Evolutionary conservation across 1,140 invertebrate species (phyloP).

Genomic region (Ceratoteleas bidentatus): DNA sequence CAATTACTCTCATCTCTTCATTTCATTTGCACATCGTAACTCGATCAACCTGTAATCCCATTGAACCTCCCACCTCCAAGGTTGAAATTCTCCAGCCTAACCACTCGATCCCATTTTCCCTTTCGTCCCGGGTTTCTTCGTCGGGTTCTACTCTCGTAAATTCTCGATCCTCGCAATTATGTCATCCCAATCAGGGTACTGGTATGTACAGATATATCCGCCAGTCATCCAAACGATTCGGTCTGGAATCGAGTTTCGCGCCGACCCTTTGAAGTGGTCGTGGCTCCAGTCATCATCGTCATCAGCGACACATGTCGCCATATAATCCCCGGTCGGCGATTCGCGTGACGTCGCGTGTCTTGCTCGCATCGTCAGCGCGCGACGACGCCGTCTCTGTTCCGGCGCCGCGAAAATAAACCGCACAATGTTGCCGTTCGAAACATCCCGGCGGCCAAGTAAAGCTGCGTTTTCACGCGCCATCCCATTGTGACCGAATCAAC

Average conservation of each 20-base stretch:
- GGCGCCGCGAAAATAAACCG: conserved; percentile 72
- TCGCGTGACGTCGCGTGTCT: conserved; percentile 16
- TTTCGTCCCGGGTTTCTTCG: too few relatives aligned
- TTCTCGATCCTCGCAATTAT: neutral
- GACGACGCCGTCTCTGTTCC: conserved; percentile 28
- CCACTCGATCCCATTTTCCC: too few relatives aligned
- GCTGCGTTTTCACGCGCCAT: conserved; percentile 28
- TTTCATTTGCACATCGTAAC: too few relatives aligned
- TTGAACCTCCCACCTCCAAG: too few relatives aligned
- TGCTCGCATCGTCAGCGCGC: conserved; percentile 42
- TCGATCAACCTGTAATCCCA: too few relatives aligned
- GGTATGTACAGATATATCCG: too few relatives aligned
- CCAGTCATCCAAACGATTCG: neutral
- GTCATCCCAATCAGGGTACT: neutral
- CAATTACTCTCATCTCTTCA: too few relatives aligned
- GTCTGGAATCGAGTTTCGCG: conserved; percentile 1
- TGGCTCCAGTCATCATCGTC: conserved; percentile 47
- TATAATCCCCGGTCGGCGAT: conserved; percentile 34
- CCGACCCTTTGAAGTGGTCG: conserved; percentile 44
- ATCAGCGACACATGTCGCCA: conserved; percentile 42
- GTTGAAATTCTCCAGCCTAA: too few relatives aligned
- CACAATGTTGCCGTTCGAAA: conserved; percentile 71
- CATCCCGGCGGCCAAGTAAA: conserved; percentile 54
- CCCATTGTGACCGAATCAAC: conserved; percentile 21
- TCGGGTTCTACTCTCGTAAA: too few relatives aligned